Evolutionary conservation across 2,113 vertebrate species (phyloP), one percentile per base, ranked within the genome.

Genomic region (Paedocypris sp.): DNA sequence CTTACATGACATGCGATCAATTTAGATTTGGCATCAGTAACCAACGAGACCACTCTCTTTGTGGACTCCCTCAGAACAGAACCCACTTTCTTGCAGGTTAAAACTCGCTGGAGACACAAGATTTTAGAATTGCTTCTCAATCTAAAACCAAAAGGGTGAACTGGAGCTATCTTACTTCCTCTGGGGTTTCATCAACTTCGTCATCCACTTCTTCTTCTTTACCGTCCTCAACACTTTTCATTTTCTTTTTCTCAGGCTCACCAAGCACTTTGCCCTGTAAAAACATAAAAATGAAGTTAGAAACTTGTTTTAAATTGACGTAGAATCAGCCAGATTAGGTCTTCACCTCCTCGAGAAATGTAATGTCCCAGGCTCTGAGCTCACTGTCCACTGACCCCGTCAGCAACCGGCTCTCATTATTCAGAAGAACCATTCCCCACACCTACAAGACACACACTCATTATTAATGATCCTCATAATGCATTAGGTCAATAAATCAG

Each of bases 321-420:
- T 15, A 15, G 39, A 3, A n/a, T 16, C 2, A 12, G 16, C 2
- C 3, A 33, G 10, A 22, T 22, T 3, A n/a, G n/a, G n/a, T 5
- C 31, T 3, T 68, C 82, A 87, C 87, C 85, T 84, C 73, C 56
- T 84, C 58, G 39, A 90, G 75, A 61, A 89, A 91, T 0, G 11
- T 11, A 47, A 98, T 81, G 74, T 92, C 86, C 94, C 94, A 99
- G 15, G 84, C 91, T 42, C 95, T 79, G 6, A 99, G 90, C 49
- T 99, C 94, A 51, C 93, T 97, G 87, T 99, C 95, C 1, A 87
- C 85, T 0, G 91, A 86, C 7, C 95, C 94, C 0, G 92, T 97
- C 29, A 99, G 63, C 64, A 99, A 79, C 45, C 90, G 74, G 33
- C 72, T 88, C 73, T 93, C 89, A 68, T 84, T 65, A 0, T 91